Percentiles rank a stretch among this genome's conserved stretches.
Evolutionary conservation across 2,113 vertebrate species (phyloP).

Genomic region (Toxotes jaculatrix): DNA sequence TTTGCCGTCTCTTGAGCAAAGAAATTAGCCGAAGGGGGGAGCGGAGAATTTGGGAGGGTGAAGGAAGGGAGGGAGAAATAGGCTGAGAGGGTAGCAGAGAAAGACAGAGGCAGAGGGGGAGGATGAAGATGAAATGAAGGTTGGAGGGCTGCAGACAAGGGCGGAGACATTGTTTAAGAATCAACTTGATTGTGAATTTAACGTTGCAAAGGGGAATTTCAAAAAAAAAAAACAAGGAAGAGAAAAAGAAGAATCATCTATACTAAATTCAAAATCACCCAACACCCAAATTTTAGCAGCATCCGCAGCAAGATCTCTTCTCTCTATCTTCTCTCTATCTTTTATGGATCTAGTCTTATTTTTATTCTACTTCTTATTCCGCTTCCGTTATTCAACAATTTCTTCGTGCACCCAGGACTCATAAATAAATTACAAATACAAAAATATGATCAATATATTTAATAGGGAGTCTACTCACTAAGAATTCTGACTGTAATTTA

Average conservation of each 20-base stretch:
- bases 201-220: background rate
- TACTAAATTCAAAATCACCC: too few species aligned
- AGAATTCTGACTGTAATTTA: background rate
- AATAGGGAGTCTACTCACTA: background rate
- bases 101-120: background rate
- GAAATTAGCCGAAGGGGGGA: constrained; percentile 47
- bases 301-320: too few species aligned
- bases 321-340: too few species aligned
- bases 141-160: background rate
- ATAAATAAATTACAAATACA: background rate
- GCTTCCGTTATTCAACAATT: background rate
- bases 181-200: background rate
- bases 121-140: constrained; percentile 1
- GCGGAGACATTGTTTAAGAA: background rate
- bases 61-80: constrained; percentile 23
- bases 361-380: background rate
- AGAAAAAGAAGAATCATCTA: too few species aligned
- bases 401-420: background rate
- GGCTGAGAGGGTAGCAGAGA: background rate
- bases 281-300: too few species aligned
- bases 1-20: constrained; percentile 72
- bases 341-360: background rate
- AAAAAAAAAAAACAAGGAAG: background rate
- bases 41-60: constrained; percentile 3
- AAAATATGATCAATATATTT: background rate